Percentiles rank a stretch among this genome's conserved stretches.
These are phyloP conservation scores for Erinaceus europaeus DNA, from an alignment of 2,113 vertebrate species.

Conservation along the genomic window DNA sequence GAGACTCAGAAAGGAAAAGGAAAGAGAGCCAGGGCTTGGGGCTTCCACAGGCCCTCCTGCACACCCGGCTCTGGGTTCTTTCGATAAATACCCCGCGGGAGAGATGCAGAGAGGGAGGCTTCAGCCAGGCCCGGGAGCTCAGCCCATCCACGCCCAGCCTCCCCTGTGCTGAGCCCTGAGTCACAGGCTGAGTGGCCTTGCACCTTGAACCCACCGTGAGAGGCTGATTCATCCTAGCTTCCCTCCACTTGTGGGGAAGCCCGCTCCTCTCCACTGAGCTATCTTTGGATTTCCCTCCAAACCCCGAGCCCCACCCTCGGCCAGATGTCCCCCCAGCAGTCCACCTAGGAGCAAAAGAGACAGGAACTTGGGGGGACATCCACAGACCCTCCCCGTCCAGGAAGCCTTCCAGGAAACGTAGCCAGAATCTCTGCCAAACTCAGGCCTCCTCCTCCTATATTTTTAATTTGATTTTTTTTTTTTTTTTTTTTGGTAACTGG, in stretches of 20 bases:
- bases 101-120: neutral
- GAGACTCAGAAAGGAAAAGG: neutral
- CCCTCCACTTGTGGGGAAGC: slow-evolving; percentile 26
- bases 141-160: neutral
- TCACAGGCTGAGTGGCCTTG: neutral
- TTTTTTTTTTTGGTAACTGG: no score
- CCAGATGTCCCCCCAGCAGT: neutral
- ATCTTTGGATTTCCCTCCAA: slow-evolving; percentile 67
- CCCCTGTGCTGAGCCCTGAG: neutral
- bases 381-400: no score
- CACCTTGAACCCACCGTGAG: neutral
- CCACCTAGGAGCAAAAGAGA: neutral
- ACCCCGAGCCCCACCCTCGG: neutral
- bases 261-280: slow-evolving; percentile 42
- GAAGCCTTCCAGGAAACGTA: neutral
- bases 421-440: neutral
- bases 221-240: slow-evolving; percentile 56
- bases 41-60: neutral
- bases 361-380: neutral
- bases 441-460: no score
- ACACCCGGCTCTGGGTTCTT: neutral
- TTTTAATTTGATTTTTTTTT: no score
- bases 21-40: no score
- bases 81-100: neutral
- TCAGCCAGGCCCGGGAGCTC: neutral